Conservation (phyloP, 2,113 vertebrate genomes). For the Grantiella picta region DNA sequence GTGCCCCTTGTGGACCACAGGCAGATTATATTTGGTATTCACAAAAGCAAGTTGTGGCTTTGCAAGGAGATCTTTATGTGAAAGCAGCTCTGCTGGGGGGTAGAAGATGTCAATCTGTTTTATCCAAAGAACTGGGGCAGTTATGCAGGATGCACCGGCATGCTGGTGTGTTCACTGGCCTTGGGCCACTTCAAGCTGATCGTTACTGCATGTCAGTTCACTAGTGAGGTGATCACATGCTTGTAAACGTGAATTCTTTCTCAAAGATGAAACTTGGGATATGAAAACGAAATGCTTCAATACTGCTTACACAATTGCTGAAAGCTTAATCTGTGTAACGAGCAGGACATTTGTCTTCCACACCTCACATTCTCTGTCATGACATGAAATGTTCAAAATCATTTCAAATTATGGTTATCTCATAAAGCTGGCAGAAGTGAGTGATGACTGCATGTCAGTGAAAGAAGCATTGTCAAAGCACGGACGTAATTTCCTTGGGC, state of each 20-base stretch:
- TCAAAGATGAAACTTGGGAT: accelerated
- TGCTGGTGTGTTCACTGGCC: not conserved
- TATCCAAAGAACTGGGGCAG: accelerated
- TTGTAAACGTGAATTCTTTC: not conserved
- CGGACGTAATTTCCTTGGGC: accelerated
- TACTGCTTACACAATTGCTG: accelerated
- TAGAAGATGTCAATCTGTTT: accelerated
- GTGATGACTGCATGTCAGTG: accelerated
- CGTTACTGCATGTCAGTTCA: accelerated
- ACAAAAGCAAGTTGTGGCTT: accelerated
- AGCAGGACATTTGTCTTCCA: accelerated
- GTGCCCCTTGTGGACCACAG: accelerated
- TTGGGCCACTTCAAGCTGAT: not conserved
- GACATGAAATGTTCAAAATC: accelerated
- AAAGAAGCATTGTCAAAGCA: not conserved
- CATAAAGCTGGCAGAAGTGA: accelerated
- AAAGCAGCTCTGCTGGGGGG: accelerated
- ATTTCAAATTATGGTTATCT: accelerated
- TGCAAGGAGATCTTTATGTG: accelerated
- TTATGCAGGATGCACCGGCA: too few relatives aligned
- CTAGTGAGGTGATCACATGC: accelerated
- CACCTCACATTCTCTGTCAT: accelerated
- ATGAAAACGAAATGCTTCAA: accelerated
- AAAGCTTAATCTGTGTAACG: accelerated
- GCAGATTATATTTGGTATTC: accelerated